A percentile compares a stretch with the other conserved stretches of the same genome.
These are phyloP conservation scores for Acipenser oxyrinchus DNA, from an alignment of 2,797 vertebrate genomes.

Conservation along the genomic window DNA sequence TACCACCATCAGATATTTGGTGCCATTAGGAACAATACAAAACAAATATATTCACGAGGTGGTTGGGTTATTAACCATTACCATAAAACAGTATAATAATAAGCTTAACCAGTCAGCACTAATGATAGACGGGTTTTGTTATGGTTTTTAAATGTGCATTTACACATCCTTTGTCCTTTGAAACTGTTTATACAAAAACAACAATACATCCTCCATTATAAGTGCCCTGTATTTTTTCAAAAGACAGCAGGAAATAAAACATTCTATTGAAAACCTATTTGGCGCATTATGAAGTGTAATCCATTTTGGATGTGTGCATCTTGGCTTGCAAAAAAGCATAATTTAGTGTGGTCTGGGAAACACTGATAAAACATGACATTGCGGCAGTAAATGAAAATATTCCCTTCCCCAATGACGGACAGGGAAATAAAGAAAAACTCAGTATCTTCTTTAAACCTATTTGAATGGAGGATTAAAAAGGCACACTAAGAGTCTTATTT, in stretches of 20 bases:
- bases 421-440: not conserved
- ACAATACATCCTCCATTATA: too few species aligned
- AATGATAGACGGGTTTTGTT: too few species aligned
- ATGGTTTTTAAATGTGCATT: too few species aligned
- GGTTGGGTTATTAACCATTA: too few species aligned
- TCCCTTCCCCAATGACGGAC: not conserved
- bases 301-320: conserved; percentile 15
- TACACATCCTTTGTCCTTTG: too few species aligned
- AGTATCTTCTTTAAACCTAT: not conserved
- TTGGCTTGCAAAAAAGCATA: conserved; percentile 18
- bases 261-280: not conserved
- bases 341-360: conserved; percentile 20
- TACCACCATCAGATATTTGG: too few species aligned
- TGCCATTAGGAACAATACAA: too few species aligned
- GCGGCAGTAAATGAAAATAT: not conserved
- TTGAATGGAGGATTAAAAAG: not conserved
- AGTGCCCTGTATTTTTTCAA: not conserved
- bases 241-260: not conserved
- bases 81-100: too few species aligned
- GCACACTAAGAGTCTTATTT: not conserved
- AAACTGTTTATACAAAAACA: too few species aligned
- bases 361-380: conserved; percentile 23
- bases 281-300: conserved; percentile 13
- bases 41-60: too few species aligned
- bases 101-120: too few species aligned